A percentile compares a stretch with the other conserved stretches of the same genome.
Conservation (phyloP, 2,888 invertebrate species). For the Torymus tubicola region DNA sequence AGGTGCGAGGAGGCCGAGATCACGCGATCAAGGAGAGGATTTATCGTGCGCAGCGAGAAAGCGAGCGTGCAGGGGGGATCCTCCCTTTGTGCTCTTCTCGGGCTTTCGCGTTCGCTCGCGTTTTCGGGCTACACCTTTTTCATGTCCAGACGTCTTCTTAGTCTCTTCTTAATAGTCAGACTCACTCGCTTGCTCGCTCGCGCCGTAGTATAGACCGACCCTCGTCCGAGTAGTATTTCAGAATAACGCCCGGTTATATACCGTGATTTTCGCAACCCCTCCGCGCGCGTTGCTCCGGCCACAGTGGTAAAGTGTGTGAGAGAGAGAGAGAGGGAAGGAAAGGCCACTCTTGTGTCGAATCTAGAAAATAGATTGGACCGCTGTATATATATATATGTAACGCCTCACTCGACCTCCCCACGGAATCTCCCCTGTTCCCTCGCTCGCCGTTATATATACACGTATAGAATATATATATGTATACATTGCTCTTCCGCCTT, state of each 20-base stretch:
- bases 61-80: background rate
- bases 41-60: conserved; percentile 8
- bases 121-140: conserved; percentile 50
- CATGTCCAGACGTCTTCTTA: conserved; percentile 44
- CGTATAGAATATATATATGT: too few relatives aligned
- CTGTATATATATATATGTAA: too few relatives aligned
- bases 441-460: too few relatives aligned
- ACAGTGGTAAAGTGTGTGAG: too few relatives aligned
- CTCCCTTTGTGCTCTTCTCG: conserved; percentile 26
- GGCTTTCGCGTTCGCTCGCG: background rate
- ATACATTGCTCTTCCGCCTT: background rate
- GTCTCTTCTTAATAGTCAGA: conserved; percentile 42
- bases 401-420: too few relatives aligned
- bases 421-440: too few relatives aligned
- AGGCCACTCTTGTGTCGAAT: conserved; percentile 30
- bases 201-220: background rate
- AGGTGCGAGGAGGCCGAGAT: conserved; percentile 5
- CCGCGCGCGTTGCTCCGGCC: too few relatives aligned
- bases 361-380: conserved; percentile 34
- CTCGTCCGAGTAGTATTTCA: conserved; percentile 21
- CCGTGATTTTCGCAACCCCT: conserved; percentile 15
- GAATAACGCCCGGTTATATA: conserved; percentile 32
- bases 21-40: conserved; percentile 44
- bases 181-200: background rate
- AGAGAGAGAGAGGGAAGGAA: background rate